Conservation (phyloP, 2,113 vertebrate genomes). For the Connochaetes taurinus region DNA sequence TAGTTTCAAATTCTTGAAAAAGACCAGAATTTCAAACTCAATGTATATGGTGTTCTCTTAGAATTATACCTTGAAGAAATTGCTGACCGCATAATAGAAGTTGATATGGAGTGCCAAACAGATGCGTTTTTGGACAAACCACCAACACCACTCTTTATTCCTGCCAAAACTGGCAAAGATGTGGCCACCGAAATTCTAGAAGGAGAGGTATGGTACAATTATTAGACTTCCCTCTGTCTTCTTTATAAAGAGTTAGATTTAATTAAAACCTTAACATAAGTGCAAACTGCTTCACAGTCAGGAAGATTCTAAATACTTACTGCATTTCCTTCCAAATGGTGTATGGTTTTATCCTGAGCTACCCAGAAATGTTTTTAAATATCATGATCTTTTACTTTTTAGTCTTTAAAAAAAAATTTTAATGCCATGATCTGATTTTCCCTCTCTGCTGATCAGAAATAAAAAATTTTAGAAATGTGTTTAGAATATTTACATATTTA, state of each 20-base stretch:
- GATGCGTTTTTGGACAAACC: slow-evolving; percentile 92
- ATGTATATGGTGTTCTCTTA: slow-evolving; percentile 70
- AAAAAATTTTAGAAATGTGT: not conserved
- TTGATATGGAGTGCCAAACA: slow-evolving; percentile 90
- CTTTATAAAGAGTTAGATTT: not conserved
- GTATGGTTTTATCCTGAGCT: not conserved
- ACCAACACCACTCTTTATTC: slow-evolving; percentile 91
- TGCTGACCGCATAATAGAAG: slow-evolving; percentile 80
- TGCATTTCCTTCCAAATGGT: not conserved
- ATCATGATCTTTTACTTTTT: not conserved
- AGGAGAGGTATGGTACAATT: slow-evolving; percentile 86
- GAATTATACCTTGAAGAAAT: slow-evolving; percentile 95
- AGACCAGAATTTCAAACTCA: not conserved
- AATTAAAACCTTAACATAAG: not conserved
- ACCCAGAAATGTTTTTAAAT: not conserved
- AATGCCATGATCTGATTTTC: not conserved
- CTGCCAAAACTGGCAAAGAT: slow-evolving; percentile 91
- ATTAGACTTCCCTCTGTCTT: not conserved
- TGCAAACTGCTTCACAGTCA: not conserved
- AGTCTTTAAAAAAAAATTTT: not conserved
- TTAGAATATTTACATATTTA: not conserved
- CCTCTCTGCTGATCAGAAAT: not conserved
- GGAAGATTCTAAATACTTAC: not conserved
- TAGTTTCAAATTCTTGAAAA: slow-evolving; percentile 41
- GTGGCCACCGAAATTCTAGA: slow-evolving; percentile 90